Evolutionary conservation across 2,888 invertebrate genomes (phyloP), one percentile per base, ranked within the genome.

Genomic region (Catocala nupta): DNA sequence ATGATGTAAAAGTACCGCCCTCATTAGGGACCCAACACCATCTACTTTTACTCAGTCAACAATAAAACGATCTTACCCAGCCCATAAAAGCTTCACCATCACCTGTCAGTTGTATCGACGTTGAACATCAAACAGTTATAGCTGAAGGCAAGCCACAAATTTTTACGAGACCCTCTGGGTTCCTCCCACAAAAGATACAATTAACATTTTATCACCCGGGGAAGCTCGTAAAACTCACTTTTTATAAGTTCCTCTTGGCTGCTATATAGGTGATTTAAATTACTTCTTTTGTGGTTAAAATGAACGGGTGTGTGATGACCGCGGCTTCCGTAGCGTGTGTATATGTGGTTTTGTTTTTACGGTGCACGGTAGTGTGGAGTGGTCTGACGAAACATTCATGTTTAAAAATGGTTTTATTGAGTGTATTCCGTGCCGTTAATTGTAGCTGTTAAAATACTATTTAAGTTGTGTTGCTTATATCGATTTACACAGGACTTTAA

Each of bases 181-280:
- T 59, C 66, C 69, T 61, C 68, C 81, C 52, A 80, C 82, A 81
- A 82, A 79, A 79, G 81, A 77, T 70, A 76, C 74, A 82, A 81
- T 82, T 82, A 82, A 78, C 79, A 71, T 77, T 78, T 82, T 81
- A 80, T 82, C 78, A 70, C 73, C 70, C 65, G 44, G 63, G 55
- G 43, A 44, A 45, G 75, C 67, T 75, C 75, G 68, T 81, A 81
- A 81, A 80, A 63, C 67, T 62, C 53, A 64, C 67, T 77, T 79
- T 73, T 78, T 70, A 71, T 68, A 68, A 66, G 73, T 72, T 69
- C 64, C 67, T 57, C n/a, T 16, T 50, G 55, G 45, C 9, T 16
- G 60, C 25, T 68, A 59, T 65, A 61, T 63, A 63, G 63, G 65
- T 65, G 63, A 72, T 72, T 72, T 70, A 70, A 60, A 68, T 66